These are phyloP conservation scores for Serrognathus titanus DNA, from an alignment of 2,888 invertebrate species.

Conservation along the genomic window DNA sequence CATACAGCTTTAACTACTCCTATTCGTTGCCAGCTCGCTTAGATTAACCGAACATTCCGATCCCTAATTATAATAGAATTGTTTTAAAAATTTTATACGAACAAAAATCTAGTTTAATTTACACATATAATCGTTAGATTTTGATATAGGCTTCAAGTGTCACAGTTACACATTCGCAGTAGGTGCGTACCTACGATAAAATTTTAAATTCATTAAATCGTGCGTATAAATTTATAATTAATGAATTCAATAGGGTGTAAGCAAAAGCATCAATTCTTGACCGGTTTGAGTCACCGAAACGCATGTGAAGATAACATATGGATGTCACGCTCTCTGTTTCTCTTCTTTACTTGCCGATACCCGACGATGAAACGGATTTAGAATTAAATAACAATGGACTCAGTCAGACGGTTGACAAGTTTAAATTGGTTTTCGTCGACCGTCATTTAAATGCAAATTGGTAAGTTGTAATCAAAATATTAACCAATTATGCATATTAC, in stretches of 20 bases:
- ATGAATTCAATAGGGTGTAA: background rate
- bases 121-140: no score
- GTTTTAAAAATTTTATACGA: no score
- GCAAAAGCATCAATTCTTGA: background rate
- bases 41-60: no score
- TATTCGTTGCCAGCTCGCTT: no score
- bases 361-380: constrained; percentile 43
- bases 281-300: constrained; percentile 18
- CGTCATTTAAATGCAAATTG: constrained; percentile 51
- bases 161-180: no score
- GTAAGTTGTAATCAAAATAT: constrained; percentile 50
- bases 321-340: constrained; percentile 22
- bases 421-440: constrained; percentile 50
- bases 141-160: no score
- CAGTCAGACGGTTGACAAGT: constrained; percentile 51
- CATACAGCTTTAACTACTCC: no score
- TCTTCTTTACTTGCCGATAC: constrained; percentile 21
- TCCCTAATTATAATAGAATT: no score
- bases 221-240: background rate
- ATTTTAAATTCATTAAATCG: background rate
- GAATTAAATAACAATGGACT: constrained; percentile 50
- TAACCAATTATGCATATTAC: constrained; percentile 45
- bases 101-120: no score
- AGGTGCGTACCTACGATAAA: no score
- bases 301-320: constrained; percentile 44